phyloP scores from a whole-genome alignment of 2,113 vertebrate genomes.

The Ramphastos sulfuratus region DNA sequence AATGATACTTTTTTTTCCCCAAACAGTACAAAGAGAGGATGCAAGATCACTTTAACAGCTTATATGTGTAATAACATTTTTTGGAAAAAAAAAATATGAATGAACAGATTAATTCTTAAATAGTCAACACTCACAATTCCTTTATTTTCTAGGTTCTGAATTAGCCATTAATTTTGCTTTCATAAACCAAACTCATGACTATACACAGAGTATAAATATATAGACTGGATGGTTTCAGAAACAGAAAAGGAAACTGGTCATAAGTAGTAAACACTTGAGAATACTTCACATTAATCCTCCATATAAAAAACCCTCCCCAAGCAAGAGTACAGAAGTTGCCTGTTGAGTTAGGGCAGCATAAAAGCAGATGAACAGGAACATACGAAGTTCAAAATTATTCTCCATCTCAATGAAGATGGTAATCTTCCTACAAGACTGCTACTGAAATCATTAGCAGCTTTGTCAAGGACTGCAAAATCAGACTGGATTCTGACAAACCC shows the following conservation, averaged over 20 bases:
- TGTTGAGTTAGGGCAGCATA: not conserved
- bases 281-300: not conserved
- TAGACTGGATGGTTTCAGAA: constrained; percentile 30
- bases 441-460: not conserved
- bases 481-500: not conserved
- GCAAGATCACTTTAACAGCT: not conserved
- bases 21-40: not conserved
- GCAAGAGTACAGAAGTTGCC: not conserved
- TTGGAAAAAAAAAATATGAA: not conserved
- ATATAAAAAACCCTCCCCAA: constrained; percentile 13
- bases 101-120: constrained; percentile 38
- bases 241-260: constrained; percentile 24
- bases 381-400: not conserved
- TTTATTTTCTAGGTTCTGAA: constrained; percentile 58
- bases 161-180: constrained; percentile 26
- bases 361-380: not conserved
- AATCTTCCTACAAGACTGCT: not conserved
- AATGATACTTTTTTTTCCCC: not conserved
- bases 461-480: not conserved
- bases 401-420: not conserved
- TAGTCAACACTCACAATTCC: constrained; percentile 22
- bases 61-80: not conserved
- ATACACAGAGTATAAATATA: constrained; percentile 49
- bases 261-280: not conserved
- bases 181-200: constrained; percentile 1